Base-by-base conservation (phyloP, 2,113 vertebrate species). In the Edolisoma coerulescens region DNA sequence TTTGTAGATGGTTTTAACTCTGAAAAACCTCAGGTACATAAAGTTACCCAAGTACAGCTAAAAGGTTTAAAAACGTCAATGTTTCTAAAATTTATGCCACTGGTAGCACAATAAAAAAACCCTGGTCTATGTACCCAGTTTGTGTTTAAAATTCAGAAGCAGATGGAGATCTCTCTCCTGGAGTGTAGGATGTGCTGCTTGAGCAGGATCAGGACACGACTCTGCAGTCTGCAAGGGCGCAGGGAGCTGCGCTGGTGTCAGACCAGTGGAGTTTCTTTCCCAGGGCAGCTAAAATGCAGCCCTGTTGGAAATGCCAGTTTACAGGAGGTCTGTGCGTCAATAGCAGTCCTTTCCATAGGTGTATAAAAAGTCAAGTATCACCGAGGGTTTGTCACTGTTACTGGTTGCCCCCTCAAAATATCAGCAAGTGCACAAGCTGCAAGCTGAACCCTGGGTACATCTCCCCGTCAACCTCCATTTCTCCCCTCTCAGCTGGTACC, bases 21-120 rank as follows among this genome's bases (percentile, higher is more conserved):
- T 78, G 82, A 91, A 93, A 96, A 96, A 88, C 44, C 35, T 71
- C 45, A 75, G 35, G 64, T 92, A 52, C n/a, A 76, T 81, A 53
- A 90, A 95, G 52, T 56, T 75, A 77, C 44, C 54, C 15, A 63
- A 63, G 35, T 45, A 52, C 56, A 81, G n/a, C 49, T 81, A 8
- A 23, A 56, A 85, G 30, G 8, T 77, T 94, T 82, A 81, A 90
- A 93, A 94, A 92, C 18, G 9, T 30, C 4, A 17, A 1, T 33
- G n/a, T 49, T 88, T 93, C 45, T 65, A 78, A 96, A 96, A 87
- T 56, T 5, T 33, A 64, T 0, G 6, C 79, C 35, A n/a, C n/a
- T 41, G 24, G 21, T 91, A 88, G 67, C 79, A 90, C 71, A 52
- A 67, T 86, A n/a, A 87, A 89, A 92, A 75, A 56, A 1, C 0